Base-by-base conservation (phyloP, 2,113 vertebrate genomes). In the Microtus montanus region DNA sequence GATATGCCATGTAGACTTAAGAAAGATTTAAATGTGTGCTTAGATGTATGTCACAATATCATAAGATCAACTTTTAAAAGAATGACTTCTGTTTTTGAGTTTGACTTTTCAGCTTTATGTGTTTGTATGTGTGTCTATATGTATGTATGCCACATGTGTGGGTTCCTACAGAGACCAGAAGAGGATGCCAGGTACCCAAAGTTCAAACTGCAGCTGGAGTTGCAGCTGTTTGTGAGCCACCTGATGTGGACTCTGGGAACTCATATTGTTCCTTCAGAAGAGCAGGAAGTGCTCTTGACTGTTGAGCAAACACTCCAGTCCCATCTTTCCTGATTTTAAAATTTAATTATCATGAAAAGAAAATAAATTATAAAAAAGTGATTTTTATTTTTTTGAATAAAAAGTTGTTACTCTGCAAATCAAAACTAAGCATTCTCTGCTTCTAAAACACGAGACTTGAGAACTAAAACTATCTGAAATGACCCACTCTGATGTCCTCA, bases 21-120 rank as follows among this genome's bases (percentile, higher is more conserved):
- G 58, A 26, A 68, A 5, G 22, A 74, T 93, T 96, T 87, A 79
- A 87, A 94, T 70, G 47, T 89, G 24, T 94, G 14, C 35, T 91
- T 44, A 47, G 74, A n/a, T 49, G 26, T 64, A 12, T n/a, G 5
- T 86, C 38, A 66, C n/a, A 33, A 26, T 92, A 17, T 41, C 73
- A 66, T 63, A 64, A 86, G 4, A 47, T 73, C 28, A 74, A 10
- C 54, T 35, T 61, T 77, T 61, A 86, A 80, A 92, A 83, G 0
- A 26, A 24, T 2, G 33, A 1, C 26, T 9, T n/a, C 17, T 89
- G 3, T 84, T 79, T 79, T 19, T 58, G 54, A 58, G 54, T 58
- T 58, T 58, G 17, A 58, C 1, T 64, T 28, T 66, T 44, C 66
- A 44, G 20, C 14, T 4, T 38, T 33, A 20, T 47, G 28, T 66